phyloP scores from a whole-genome alignment of 2,797 vertebrate genomes.

The Gambelia wislizenii region DNA sequence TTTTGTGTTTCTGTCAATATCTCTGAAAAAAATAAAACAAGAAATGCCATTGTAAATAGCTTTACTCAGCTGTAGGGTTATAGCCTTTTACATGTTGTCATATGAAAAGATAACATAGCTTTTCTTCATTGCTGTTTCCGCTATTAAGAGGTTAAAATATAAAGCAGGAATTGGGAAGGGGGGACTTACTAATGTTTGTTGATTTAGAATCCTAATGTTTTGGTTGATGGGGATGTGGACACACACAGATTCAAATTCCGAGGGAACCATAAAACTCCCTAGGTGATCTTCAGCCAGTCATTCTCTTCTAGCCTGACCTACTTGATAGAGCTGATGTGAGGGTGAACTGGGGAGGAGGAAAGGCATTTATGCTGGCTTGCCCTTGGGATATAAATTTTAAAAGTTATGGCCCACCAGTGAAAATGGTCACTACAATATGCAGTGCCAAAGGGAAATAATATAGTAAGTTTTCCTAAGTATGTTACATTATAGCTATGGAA shows the following conservation, averaged over 20 bases:
- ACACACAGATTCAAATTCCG: not conserved
- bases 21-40: not conserved
- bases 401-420: not conserved
- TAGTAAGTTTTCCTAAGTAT: not conserved
- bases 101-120: not conserved
- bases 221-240: not conserved
- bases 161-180: not conserved
- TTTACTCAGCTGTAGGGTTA: not conserved
- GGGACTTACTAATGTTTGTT: not conserved
- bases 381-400: too few species aligned
- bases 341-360: not conserved
- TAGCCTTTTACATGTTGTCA: not conserved
- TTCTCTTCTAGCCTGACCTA: not conserved
- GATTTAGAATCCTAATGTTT: not conserved
- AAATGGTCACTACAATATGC: not conserved
- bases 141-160: not conserved
- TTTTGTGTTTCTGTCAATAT: too few species aligned
- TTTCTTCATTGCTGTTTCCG: not conserved
- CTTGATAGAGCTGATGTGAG: not conserved
- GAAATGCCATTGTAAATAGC: not conserved
- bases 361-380: too few species aligned
- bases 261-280: not conserved
- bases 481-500: not conserved
- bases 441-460: not conserved
- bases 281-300: not conserved